Conservation (phyloP, 2,888 invertebrate species). For the Dugesia japonica region DNA sequence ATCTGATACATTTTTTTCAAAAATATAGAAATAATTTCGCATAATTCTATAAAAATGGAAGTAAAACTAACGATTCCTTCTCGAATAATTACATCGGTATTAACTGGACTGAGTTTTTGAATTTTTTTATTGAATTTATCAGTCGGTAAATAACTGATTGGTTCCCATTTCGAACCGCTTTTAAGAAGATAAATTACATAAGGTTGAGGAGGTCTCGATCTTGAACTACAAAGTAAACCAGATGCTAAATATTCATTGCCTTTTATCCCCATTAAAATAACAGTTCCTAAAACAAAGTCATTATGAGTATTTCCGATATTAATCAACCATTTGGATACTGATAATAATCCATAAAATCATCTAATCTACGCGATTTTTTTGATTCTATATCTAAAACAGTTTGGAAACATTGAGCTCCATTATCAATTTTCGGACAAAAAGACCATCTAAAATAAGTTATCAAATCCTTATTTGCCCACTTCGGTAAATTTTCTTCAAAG, state of each 20-base stretch:
- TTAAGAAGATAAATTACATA: neutral
- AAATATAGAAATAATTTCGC: too few relatives aligned
- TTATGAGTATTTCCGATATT: too few relatives aligned
- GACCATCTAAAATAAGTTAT: neutral
- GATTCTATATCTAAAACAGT: neutral
- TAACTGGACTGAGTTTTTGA: neutral
- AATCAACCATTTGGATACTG: neutral
- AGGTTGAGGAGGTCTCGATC: neutral
- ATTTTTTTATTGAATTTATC: neutral
- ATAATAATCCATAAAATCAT: constrained; percentile 4
- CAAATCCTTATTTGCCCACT: neutral
- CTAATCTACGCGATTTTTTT: neutral
- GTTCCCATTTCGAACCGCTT: neutral
- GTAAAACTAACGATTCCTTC: neutral
- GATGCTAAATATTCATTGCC: neutral
- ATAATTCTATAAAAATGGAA: too few relatives aligned
- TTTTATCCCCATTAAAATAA: neutral
- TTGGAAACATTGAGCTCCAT: neutral
- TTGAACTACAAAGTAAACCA: neutral
- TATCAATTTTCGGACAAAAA: neutral
- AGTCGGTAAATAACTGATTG: neutral
- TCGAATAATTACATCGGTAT: neutral
- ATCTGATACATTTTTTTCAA: too few relatives aligned
- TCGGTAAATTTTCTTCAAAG: neutral
- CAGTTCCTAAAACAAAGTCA: neutral